Percentiles rank a stretch among this genome's conserved stretches.
phyloP scores from a whole-genome alignment of 92 coral and sea anemone species.

The Epizoanthus illoricatus region DNA sequence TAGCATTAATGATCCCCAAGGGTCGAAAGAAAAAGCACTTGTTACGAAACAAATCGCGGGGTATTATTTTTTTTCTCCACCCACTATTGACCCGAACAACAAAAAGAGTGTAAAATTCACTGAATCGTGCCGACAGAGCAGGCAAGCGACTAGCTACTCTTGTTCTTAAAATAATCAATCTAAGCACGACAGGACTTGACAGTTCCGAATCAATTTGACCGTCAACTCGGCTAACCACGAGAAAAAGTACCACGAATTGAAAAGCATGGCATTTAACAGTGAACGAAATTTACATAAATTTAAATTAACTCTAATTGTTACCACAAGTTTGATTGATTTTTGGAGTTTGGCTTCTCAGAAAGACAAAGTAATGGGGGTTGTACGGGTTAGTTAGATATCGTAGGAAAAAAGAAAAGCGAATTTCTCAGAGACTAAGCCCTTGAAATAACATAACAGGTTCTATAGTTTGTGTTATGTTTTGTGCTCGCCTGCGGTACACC shows the following conservation, averaged over 20 bases:
- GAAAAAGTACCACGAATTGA: constrained; percentile 59
- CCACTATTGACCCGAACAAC: constrained; percentile 37
- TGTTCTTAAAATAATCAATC: constrained; percentile 64
- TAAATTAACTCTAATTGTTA: constrained; percentile 72
- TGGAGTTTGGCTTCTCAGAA: constrained; percentile 46
- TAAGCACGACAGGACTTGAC: constrained; percentile 59
- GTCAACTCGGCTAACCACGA: constrained; percentile 67
- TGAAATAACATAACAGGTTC: constrained; percentile 32
- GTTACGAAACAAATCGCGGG: constrained; percentile 48
- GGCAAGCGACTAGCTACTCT: constrained; percentile 6
- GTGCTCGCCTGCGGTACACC: constrained; percentile 34
- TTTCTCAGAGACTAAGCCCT: constrained; percentile 18
- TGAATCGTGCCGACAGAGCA: constrained; percentile 29
- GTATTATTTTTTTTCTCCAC: constrained; percentile 41
- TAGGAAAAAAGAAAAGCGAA: constrained; percentile 27
- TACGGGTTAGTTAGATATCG: constrained; percentile 20
- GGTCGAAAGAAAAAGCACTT: constrained; percentile 51
- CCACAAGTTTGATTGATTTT: constrained; percentile 64
- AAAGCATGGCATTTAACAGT: constrained; percentile 64
- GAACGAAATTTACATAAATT: constrained; percentile 73
- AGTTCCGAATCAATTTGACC: constrained; percentile 66
- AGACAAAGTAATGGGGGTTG: constrained; percentile 24
- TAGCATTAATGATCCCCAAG: constrained; percentile 36
- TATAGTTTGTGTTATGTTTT: constrained; percentile 29
- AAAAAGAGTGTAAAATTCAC: constrained; percentile 17